Evolutionary conservation across 2,113 vertebrate species (phyloP), one percentile per base, ranked within the genome.

Genomic region (Burhinus bistriatus): DNA sequence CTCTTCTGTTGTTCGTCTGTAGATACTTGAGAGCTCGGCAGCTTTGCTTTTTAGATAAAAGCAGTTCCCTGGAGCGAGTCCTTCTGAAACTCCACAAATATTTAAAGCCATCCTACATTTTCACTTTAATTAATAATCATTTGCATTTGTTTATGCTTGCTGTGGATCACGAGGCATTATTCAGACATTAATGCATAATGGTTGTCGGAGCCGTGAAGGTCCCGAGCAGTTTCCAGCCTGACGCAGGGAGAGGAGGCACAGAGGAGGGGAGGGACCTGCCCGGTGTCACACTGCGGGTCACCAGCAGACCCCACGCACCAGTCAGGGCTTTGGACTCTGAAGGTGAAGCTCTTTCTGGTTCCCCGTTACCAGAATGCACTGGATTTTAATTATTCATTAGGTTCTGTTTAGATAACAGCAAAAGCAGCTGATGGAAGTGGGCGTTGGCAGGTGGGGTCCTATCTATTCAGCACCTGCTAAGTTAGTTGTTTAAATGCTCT

Each of bases 41-140:
- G 90, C 70, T 94, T 91, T 65, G 73, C 73, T 88, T 85, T 84
- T 55, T 68, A 95, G 81, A 79, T 95, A 62, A 93, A 95, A 96
- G 92, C 66, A 69, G 54, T 34, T 91, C 84, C 75, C 81, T 76
- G 75, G 58, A 71, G 78, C 23, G 2, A 76, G 62, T 55, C 78
- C 70, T 93, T 75, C 77, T 87, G 66, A 87, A 93, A 76, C 54
- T 65, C 82, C 66, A 85, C 84, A 93, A 77, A 93, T 94, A 85
- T 90, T 96, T 97, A 83, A 95, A 96, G 73, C 82, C 78, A 79
- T 90, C 66, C 66, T 91, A 36, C 70, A 40, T 91, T 93, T 89
- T 90, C 69, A 42, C 70, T 91, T 96, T 85, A 95, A 95, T 93
- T 94, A 95, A 89, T 91, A n/a, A 94, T 90, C 19, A 79, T 93